Evolutionary conservation across 2,888 invertebrate species (phyloP), one percentile per base, ranked within the genome.

Genomic region (Cosmopolites sordidus): DNA sequence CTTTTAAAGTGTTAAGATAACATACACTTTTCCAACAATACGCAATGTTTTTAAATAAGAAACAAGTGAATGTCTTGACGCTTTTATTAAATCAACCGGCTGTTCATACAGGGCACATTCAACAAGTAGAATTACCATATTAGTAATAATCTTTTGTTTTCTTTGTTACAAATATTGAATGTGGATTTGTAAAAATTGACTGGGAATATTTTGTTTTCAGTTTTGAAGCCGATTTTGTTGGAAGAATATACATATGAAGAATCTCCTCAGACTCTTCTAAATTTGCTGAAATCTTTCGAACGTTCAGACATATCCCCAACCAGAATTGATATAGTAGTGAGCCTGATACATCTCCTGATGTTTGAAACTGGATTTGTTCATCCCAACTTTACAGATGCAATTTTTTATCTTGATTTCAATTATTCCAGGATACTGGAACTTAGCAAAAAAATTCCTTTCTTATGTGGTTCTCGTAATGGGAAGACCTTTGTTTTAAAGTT

Each of bases 291-390:
- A 43, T 65, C 52, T 52, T 60, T 66, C 16, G 56, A 65, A 59
- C 45, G 42, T 39, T 45, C 48, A 9, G 46, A 48, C 14, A 41
- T 48, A 22, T 37, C 37, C 4, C 53, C 56, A 16, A 59, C 58
- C 43, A 61, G 57, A 61, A 59, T 59, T 50, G 73, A 74, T 56
- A 63, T 71, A 15, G 54, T 73, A 45, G 66, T 67, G n/a, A 65
- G 71, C 47, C 60, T 74, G 27, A 59, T 74, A 18, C 72, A 72
- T 55, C 61, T 73, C 46, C 47, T 74, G 22, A 72, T 73, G 70
- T 55, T 73, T 16, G 75, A 75, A 62, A 60, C 58, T 58, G 74
- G 72, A 39, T 74, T 74, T 60, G 62, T 71, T 16, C 69, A 71
- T 16, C 40, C 42, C n/a, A 60, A 66, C 42, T 60, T 58, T 39